Conservation (phyloP, 2,797 vertebrate genomes). For the Lepilemur ruficaudatus region DNA sequence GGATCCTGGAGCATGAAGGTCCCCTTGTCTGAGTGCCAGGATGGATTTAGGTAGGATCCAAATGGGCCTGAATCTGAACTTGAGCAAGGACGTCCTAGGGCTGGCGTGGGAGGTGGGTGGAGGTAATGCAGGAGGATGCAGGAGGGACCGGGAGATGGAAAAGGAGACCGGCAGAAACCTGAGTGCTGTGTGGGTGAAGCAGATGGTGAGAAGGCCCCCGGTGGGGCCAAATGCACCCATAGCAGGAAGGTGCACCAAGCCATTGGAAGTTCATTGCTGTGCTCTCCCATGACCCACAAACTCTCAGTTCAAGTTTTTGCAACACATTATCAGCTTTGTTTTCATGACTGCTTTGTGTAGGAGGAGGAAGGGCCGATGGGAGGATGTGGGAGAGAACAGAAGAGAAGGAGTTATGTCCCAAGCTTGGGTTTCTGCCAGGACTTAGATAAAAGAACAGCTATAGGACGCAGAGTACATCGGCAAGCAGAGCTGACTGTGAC, state of each 20-base stretch:
- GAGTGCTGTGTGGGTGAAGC: neutral
- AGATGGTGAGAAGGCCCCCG: neutral
- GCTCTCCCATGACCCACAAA: neutral
- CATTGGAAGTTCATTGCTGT: neutral
- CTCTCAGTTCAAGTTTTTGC: neutral
- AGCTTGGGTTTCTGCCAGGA: neutral
- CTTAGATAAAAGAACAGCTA: neutral
- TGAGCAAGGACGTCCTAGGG: neutral
- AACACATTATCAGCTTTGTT: neutral
- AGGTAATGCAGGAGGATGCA: neutral
- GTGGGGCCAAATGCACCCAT: neutral
- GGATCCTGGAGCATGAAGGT: neutral
- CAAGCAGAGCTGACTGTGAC: neutral
- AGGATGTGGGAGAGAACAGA: neutral
- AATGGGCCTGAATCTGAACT: neutral
- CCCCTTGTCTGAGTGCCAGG: neutral
- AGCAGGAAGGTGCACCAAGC: neutral
- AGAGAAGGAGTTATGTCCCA: neutral
- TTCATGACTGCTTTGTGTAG: neutral
- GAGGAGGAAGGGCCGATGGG: neutral
- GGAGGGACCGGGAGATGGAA: neutral
- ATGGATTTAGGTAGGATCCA: neutral
- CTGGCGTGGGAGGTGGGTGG: accelerated
- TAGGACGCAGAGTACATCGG: neutral
- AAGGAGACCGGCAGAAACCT: neutral